Conservation (phyloP, 2,113 vertebrate genomes). For the Psophia crepitans region DNA sequence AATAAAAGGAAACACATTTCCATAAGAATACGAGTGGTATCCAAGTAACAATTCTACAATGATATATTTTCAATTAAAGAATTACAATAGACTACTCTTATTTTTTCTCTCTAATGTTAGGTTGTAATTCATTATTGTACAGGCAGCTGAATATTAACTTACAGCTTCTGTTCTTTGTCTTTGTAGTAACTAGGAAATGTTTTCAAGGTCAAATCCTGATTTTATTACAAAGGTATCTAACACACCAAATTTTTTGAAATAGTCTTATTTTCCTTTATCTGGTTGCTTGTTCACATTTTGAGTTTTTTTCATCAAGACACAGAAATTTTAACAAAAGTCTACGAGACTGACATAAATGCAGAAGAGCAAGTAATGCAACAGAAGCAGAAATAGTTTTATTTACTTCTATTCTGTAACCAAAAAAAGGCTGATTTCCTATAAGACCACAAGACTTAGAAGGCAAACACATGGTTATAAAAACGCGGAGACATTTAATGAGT, state of each 20-base stretch:
- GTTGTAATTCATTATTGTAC: neutral
- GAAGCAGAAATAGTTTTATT: neutral
- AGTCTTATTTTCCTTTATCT: neutral
- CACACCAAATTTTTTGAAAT: neutral
- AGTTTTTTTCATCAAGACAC: neutral
- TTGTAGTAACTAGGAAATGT: neutral
- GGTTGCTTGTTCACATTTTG: neutral
- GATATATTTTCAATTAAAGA: slow-evolving; percentile 41
- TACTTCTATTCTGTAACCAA: neutral
- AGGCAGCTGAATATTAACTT: slow-evolving; percentile 12
- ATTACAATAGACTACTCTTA: slow-evolving; percentile 9
- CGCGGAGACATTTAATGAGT: neutral
- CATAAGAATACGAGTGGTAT: slow-evolving; percentile 4
- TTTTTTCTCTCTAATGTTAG: slow-evolving; percentile 2
- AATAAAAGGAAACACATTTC: slow-evolving; percentile 62
- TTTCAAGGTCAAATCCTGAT: neutral
- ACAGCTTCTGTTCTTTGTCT: slow-evolving; percentile 33
- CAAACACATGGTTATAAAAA: neutral
- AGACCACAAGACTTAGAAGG: neutral
- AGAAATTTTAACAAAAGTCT: neutral
- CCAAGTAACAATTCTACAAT: slow-evolving; percentile 27
- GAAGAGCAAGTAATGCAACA: neutral
- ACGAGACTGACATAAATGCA: neutral
- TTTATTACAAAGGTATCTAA: neutral
- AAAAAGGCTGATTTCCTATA: neutral